phyloP scores from a whole-genome alignment of 2,797 vertebrate genomes.

The Cygnus olor region DNA sequence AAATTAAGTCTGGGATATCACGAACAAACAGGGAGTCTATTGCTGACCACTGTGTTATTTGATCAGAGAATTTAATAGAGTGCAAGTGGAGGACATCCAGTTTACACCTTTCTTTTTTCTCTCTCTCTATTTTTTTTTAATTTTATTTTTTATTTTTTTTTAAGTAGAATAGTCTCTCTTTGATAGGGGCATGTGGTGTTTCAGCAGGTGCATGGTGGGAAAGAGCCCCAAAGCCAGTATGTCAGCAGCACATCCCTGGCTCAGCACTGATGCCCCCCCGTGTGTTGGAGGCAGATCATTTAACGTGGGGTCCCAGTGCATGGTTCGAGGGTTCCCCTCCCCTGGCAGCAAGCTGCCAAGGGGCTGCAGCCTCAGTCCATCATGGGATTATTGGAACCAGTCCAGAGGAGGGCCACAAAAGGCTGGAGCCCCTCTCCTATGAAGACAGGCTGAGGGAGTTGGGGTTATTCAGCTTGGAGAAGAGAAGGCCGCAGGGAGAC shows the following conservation, averaged over 20 bases:
- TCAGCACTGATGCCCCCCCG: accelerated
- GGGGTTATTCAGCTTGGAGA: too few species aligned
- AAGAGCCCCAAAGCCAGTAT: background rate
- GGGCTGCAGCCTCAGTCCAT: background rate
- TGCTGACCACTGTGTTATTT: background rate
- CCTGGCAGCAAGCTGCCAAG: background rate
- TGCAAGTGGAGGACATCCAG: background rate
- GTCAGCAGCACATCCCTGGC: background rate
- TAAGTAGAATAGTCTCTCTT: background rate
- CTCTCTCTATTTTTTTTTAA: background rate
- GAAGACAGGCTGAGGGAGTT: too few species aligned
- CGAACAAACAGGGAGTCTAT: background rate
- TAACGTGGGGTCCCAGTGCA: background rate
- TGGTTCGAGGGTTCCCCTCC: background rate
- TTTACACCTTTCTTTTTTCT: background rate
- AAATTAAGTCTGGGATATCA: background rate
- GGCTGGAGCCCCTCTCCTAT: too few species aligned
- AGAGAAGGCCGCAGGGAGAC: too few species aligned
- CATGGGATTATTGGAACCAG: too few species aligned
- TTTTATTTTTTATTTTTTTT: background rate
- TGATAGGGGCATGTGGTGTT: background rate
- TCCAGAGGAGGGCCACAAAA: too few species aligned
- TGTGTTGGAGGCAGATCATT: background rate
- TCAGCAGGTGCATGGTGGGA: background rate
- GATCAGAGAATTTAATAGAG: background rate